Evolutionary conservation across 2,888 invertebrate species (phyloP).

Genomic region (Tuta absoluta): DNA sequence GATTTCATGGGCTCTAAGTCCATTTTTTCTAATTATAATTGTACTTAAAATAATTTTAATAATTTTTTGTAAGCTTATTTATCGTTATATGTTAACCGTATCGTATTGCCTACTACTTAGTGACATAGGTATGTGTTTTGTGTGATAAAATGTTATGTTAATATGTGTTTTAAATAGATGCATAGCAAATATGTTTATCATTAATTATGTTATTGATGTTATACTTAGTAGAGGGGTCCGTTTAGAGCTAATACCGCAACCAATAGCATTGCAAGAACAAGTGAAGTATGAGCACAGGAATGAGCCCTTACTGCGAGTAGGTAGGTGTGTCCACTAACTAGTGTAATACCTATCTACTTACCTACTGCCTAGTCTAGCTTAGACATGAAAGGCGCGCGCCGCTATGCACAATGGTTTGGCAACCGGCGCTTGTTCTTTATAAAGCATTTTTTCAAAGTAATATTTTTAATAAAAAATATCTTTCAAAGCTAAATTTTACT

Average conservation of each 20-base stretch:
- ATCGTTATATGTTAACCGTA: background rate
- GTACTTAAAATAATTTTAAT: background rate
- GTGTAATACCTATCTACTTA: too few species aligned
- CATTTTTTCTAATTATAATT: slow-evolving; percentile 17
- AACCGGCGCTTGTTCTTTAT: background rate
- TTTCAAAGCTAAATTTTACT: background rate
- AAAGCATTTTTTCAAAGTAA: background rate
- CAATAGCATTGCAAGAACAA: background rate
- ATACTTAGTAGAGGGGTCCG: background rate
- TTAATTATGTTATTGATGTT: background rate
- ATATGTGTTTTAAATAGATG: background rate
- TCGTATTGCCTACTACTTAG: background rate
- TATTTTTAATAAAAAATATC: background rate
- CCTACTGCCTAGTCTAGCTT: too few species aligned
- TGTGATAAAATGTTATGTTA: background rate
- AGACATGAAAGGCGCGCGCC: background rate
- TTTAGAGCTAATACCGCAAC: background rate
- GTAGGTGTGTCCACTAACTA: background rate
- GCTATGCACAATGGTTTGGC: background rate
- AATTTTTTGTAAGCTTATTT: background rate
- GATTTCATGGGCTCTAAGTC: slow-evolving; percentile 35
- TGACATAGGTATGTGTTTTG: background rate
- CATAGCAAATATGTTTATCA: background rate
- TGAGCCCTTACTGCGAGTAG: background rate
- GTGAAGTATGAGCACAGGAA: background rate